phyloP scores from a whole-genome alignment of 2,113 vertebrate genomes.

The Silurus glanis region DNA sequence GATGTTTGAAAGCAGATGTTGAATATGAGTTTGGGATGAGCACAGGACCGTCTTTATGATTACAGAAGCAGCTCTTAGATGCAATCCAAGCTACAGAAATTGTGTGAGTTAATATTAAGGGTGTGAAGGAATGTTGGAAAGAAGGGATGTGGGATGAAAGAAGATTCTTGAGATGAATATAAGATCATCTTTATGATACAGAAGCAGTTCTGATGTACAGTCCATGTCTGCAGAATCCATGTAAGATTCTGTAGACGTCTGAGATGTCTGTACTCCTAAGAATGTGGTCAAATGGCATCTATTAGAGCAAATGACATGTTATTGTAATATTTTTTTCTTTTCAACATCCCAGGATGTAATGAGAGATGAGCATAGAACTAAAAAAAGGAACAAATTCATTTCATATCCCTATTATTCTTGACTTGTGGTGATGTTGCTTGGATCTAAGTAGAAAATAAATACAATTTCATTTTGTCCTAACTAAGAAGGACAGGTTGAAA shows the following conservation, averaged over 20 bases:
- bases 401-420: neutral
- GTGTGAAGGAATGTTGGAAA: too few species aligned
- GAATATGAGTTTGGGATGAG: neutral
- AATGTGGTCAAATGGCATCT: neutral
- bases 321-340: neutral
- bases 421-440: neutral
- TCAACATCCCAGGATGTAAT: neutral
- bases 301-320: neutral
- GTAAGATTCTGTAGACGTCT: too few species aligned
- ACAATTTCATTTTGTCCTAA: too few species aligned
- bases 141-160: too few species aligned
- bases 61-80: neutral
- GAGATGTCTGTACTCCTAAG: neutral
- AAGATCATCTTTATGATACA: too few species aligned
- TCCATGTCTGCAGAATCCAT: neutral
- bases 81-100: too few species aligned
- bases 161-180: too few species aligned
- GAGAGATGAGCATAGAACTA: neutral
- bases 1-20: neutral
- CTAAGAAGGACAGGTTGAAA: neutral
- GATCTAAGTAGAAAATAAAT: too few species aligned
- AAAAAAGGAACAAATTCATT: neutral
- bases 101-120: too few species aligned
- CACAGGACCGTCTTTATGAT: neutral
- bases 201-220: too few species aligned